phyloP scores from a whole-genome alignment of 2,113 vertebrate species.

The Chunga burmeisteri region DNA sequence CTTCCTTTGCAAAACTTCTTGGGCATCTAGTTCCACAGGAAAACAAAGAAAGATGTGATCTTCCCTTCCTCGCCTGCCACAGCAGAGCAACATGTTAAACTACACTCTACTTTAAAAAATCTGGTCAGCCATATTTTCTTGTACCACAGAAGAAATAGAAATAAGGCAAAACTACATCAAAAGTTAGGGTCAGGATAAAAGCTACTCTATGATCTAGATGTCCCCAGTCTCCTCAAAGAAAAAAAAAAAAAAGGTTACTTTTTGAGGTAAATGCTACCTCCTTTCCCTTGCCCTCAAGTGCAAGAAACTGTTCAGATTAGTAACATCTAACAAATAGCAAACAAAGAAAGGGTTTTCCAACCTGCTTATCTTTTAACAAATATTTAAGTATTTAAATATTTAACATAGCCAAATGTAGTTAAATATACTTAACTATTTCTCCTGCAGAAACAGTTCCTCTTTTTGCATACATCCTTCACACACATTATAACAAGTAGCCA shows the following conservation, averaged over 20 bases:
- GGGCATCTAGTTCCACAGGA: conserved; percentile 38
- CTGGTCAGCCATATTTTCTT: not conserved
- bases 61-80: not conserved
- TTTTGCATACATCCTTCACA: not conserved
- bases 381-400: not conserved
- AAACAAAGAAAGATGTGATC: not conserved
- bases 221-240: not conserved
- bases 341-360: not conserved
- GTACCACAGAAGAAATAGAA: not conserved
- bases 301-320: not conserved
- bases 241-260: not conserved
- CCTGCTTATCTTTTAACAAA: not conserved
- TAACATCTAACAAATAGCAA: not conserved
- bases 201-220: not conserved
- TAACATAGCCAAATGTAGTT: not conserved
- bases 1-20: conserved; percentile 37
- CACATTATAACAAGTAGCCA: not conserved
- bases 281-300: not conserved
- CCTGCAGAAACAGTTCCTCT: not conserved
- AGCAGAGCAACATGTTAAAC: not conserved
- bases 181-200: not conserved
- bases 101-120: not conserved
- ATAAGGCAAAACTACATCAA: not conserved
- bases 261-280: not conserved
- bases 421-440: not conserved